A percentile compares a stretch with the other conserved stretches of the same genome.
These are phyloP conservation scores for Oscheius sp. DNA, from an alignment of 2,888 invertebrate species.

Conservation along the genomic window DNA sequence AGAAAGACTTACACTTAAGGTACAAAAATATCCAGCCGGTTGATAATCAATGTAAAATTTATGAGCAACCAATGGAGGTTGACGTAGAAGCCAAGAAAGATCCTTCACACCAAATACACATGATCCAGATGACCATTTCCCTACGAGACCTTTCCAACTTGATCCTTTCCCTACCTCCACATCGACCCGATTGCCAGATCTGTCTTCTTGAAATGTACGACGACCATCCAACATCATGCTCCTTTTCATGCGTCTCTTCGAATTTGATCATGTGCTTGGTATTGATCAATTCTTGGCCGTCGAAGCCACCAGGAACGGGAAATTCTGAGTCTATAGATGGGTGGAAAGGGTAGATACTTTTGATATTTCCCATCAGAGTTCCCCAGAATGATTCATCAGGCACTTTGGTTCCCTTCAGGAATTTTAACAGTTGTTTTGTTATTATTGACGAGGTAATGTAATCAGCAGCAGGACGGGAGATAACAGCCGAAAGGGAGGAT, in stretches of 20 bases:
- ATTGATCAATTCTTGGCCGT: conserved; percentile 7
- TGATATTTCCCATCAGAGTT: conserved; percentile 35
- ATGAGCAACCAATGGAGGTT: conserved; percentile 42
- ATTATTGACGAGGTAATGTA: conserved; percentile 23
- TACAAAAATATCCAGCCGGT: conserved; percentile 47
- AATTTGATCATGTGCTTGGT: too few relatives aligned
- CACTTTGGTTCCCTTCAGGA: conserved; percentile 35
- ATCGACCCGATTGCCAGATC: background rate
- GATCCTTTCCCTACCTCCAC: background rate
- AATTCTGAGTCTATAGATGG: too few relatives aligned
- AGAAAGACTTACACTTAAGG: conserved; percentile 35
- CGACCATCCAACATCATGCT: background rate
- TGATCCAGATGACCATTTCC: conserved; percentile 31
- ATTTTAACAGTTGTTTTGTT: conserved; percentile 34
- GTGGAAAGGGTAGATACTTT: too few relatives aligned
- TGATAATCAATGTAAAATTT: conserved; percentile 48
- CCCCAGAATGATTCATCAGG: conserved; percentile 52
- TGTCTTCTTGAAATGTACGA: conserved; percentile 42
- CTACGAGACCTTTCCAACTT: background rate
- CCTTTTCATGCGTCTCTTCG: too few relatives aligned
- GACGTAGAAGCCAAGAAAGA: conserved; percentile 29
- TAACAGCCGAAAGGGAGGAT: conserved; percentile 41
- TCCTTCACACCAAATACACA: conserved; percentile 47
- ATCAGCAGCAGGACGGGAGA: conserved; percentile 42
- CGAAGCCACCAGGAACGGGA: conserved; percentile 39